Conservation (phyloP, 2,113 vertebrate species). For the Cardinalis cardinalis region DNA sequence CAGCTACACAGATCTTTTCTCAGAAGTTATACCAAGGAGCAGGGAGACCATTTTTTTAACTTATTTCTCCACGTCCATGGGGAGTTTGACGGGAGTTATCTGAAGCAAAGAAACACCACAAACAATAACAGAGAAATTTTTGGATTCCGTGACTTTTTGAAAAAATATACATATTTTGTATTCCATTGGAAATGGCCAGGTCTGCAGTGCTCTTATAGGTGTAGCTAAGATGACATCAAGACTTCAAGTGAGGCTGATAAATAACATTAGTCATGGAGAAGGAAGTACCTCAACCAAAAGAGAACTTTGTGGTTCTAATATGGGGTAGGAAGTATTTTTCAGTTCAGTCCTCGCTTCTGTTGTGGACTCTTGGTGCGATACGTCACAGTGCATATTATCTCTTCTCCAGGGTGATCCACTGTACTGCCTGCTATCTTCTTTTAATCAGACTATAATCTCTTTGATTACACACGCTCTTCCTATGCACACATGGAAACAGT, state of each 20-base stretch:
- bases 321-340: background rate
- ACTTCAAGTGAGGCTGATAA: background rate
- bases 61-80: background rate
- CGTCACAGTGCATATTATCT: background rate
- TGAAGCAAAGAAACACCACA: background rate
- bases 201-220: background rate
- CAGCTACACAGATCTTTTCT: background rate
- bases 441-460: background rate
- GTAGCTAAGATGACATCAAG: background rate
- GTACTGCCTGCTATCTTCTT: background rate
- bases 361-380: background rate
- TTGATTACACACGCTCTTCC: background rate
- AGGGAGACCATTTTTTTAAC: background rate
- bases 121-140: background rate
- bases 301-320: background rate
- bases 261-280: background rate
- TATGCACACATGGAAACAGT: background rate
- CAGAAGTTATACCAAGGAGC: background rate
- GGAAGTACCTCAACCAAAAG: background rate
- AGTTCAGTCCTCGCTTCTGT: background rate
- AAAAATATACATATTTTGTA: background rate
- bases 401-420: background rate
- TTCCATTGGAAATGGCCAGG: background rate
- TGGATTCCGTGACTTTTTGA: background rate
- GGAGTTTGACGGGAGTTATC: background rate